Evolutionary conservation across 2,797 vertebrate species (phyloP).

Genomic region (Spizella passerina): DNA sequence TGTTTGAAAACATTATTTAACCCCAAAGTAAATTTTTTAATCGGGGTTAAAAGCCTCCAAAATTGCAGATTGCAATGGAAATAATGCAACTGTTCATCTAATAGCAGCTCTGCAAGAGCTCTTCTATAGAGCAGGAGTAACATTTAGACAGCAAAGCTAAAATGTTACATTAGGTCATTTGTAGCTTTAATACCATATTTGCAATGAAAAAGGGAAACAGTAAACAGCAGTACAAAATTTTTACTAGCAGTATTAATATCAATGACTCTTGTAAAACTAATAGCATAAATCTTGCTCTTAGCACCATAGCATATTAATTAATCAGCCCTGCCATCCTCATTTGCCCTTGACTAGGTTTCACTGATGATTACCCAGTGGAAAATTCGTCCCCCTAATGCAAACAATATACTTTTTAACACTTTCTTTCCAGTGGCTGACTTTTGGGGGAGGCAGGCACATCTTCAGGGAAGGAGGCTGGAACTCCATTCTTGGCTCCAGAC

Average conservation of each 20-base stretch:
- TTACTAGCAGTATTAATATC: conserved; percentile 35
- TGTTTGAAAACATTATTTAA: background rate
- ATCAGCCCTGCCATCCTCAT: conserved; percentile 67
- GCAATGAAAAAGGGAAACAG: background rate
- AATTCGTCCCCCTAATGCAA: conserved; percentile 72
- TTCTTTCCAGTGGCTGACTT: conserved; percentile 11
- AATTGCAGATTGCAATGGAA: background rate
- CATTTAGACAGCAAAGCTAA: background rate
- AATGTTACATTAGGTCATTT: background rate
- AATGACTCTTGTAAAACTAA: conserved; percentile 42
- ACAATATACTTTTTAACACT: conserved; percentile 72
- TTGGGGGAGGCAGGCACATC: background rate
- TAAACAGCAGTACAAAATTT: conserved; percentile 17
- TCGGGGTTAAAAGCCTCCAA: background rate
- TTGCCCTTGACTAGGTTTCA: conserved; percentile 73
- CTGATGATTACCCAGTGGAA: conserved; percentile 76
- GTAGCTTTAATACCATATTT: background rate
- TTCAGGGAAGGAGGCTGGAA: background rate
- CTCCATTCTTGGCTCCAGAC: background rate
- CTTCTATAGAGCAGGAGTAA: background rate
- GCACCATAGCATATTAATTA: conserved; percentile 67
- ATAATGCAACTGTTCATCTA: background rate
- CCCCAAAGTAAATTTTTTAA: background rate
- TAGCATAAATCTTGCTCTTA: conserved; percentile 63
- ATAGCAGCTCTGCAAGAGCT: background rate